Evolutionary conservation across 2,113 vertebrate genomes (phyloP).

Genomic region (Hypocryptadius cinnamomeus): DNA sequence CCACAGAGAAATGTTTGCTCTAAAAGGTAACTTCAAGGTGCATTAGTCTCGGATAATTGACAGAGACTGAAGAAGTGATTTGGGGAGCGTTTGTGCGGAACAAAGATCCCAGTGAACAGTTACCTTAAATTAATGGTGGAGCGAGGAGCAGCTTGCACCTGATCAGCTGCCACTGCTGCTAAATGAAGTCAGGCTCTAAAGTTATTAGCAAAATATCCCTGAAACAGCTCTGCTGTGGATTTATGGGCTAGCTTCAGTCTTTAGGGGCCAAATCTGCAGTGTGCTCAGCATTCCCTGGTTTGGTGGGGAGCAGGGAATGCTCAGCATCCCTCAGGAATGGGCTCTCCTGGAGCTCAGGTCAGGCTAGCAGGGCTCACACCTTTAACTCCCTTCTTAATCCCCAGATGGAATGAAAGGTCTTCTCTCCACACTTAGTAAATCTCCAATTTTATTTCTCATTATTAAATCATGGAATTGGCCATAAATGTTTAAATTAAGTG

Average conservation of each 20-base stretch:
- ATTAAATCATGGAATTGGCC: constrained; percentile 70
- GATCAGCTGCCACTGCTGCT: constrained; percentile 13
- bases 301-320: background rate
- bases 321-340: background rate
- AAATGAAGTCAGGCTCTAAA: constrained; percentile 28
- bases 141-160: background rate
- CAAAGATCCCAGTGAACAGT: constrained; percentile 20
- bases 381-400: constrained; percentile 48
- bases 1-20: background rate
- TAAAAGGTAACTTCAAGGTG: background rate
- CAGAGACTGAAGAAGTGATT: background rate
- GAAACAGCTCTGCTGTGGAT: background rate
- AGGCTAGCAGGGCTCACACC: background rate
- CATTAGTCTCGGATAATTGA: constrained; percentile 23
- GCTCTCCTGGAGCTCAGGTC: background rate
- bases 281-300: background rate
- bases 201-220: constrained; percentile 32
- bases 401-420: constrained; percentile 50
- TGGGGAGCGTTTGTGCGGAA: background rate
- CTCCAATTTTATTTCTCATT: constrained; percentile 70
- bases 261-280: background rate
- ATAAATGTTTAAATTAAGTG: constrained; percentile 71
- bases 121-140: constrained; percentile 27
- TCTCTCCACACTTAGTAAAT: constrained; percentile 59
- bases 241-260: background rate